These are phyloP conservation scores for Micronisus gabar DNA, from an alignment of 2,113 vertebrate genomes.

Conservation along the genomic window DNA sequence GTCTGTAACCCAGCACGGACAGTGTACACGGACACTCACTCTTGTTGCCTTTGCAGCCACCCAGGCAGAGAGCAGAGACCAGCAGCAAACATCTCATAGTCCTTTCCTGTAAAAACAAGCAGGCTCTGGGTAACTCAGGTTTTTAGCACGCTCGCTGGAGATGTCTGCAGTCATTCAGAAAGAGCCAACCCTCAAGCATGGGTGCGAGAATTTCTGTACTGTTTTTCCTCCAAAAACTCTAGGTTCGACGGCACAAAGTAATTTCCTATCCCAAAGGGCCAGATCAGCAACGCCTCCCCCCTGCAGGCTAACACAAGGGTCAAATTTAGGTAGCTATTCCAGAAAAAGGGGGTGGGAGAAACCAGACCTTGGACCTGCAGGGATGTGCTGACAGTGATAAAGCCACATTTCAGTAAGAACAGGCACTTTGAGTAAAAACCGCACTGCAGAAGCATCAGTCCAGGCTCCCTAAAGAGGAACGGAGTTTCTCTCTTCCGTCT, in stretches of 20 bases:
- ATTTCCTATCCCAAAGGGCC: neutral
- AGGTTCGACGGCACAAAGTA: neutral
- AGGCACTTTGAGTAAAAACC: neutral
- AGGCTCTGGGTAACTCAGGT: neutral
- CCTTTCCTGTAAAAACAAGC: constrained; percentile 30
- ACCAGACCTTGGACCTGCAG: neutral
- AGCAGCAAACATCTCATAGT: neutral
- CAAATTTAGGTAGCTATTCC: neutral
- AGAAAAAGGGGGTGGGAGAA: neutral
- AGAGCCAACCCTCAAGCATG: neutral
- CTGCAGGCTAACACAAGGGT: neutral
- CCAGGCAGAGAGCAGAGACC: neutral
- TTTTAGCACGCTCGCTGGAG: neutral
- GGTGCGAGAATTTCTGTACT: neutral
- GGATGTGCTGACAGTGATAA: neutral
- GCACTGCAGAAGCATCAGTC: neutral
- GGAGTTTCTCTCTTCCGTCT: neutral
- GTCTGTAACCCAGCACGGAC: neutral
- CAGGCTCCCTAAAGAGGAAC: neutral
- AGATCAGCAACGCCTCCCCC: neutral
- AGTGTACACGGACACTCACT: constrained; percentile 16
- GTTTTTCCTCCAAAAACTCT: neutral
- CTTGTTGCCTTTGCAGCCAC: neutral
- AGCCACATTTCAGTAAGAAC: neutral
- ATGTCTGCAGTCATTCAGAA: neutral